Percentiles rank a stretch among this genome's conserved stretches.
Evolutionary conservation across 2,888 invertebrate species (phyloP).

Genomic region (Malthinus flaveolus): DNA sequence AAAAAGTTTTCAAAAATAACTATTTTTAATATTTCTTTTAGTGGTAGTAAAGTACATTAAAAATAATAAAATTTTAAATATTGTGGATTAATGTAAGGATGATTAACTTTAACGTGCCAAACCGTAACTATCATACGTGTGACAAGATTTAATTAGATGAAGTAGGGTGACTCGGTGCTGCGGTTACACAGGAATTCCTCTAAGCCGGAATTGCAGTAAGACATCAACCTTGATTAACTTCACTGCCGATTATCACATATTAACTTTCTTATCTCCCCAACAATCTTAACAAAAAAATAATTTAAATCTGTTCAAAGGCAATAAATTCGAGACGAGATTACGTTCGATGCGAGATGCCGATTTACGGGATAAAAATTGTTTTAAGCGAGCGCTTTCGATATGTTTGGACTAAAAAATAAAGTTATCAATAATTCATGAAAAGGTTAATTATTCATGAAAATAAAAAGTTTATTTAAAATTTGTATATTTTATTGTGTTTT

Average conservation of each 20-base stretch:
- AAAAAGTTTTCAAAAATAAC: too few species aligned
- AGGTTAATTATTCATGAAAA: too few species aligned
- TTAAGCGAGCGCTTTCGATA: too few species aligned
- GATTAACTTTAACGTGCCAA: slow-evolving; percentile 4
- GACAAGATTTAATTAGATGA: slow-evolving; percentile 33
- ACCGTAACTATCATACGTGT: slow-evolving; percentile 25
- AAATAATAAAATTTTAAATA: slow-evolving; percentile 1
- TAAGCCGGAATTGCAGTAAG: slow-evolving; percentile 32
- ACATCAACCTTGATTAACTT: slow-evolving; percentile 33
- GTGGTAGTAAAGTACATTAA: not conserved
- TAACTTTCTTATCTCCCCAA: slow-evolving; percentile 23
- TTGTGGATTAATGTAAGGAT: too few species aligned
- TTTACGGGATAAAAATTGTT: too few species aligned
- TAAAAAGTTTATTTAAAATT: too few species aligned
- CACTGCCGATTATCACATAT: slow-evolving; percentile 34
- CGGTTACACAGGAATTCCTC: slow-evolving; percentile 25
- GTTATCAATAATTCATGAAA: too few species aligned
- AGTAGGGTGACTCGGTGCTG: slow-evolving; percentile 26
- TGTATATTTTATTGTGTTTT: too few species aligned
- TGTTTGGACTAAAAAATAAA: too few species aligned
- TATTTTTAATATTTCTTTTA: not conserved
- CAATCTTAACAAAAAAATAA: slow-evolving; percentile 11
- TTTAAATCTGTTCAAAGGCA: not conserved
- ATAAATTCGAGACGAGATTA: too few species aligned
- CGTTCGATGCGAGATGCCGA: too few species aligned